Base-by-base conservation (phyloP, 1,140 invertebrate species). In the Drosophila murphyi region DNA sequence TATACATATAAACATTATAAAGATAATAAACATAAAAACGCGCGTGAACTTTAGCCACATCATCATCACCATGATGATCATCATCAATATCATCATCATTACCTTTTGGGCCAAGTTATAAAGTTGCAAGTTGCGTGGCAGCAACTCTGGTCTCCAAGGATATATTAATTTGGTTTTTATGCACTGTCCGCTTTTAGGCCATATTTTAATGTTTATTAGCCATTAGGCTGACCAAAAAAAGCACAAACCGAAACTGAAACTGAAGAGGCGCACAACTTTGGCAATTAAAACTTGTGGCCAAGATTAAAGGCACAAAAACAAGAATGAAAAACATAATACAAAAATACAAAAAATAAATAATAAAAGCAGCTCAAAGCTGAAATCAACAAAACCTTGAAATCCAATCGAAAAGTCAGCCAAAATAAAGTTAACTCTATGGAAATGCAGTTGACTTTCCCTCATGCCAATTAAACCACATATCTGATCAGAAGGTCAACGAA, bases 91-190 rank as follows among this genome's bases (percentile, higher is more conserved):
- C 10, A 51, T 34, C n/a, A 0, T 32, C 2, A 3, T 5, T 10
- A n/a, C n/a, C 10, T 34, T 34, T n/a, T 5, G 50, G 31, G 28
- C 4, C 29, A 54, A 61, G 68, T 60, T 67, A n/a, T 39, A 67
- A 55, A 76, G 43, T 67, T 76, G 29, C 52, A 31, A 6, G 64
- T 41, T 47, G 28, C 28, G 32, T 72, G 43, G 34, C 20, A 31
- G 32, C 7, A 3, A 37, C 10, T 28, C 32, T 43, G 61, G 83
- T 88, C 83, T 88, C 83, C 83, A 88, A 88, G 83, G 83, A 88
- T 89, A 89, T 82, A 88, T 88, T 88, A 88, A 88, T 88, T 83
- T 80, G 85, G 77, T 70, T 87, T 87, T 88, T 80, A 83, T 83
- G 85, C 57, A 7, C 31, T 31, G 70, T 35, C 60, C 55, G 79